Base-by-base conservation (phyloP, 2,797 vertebrate genomes). In the Rhinella marina region DNA sequence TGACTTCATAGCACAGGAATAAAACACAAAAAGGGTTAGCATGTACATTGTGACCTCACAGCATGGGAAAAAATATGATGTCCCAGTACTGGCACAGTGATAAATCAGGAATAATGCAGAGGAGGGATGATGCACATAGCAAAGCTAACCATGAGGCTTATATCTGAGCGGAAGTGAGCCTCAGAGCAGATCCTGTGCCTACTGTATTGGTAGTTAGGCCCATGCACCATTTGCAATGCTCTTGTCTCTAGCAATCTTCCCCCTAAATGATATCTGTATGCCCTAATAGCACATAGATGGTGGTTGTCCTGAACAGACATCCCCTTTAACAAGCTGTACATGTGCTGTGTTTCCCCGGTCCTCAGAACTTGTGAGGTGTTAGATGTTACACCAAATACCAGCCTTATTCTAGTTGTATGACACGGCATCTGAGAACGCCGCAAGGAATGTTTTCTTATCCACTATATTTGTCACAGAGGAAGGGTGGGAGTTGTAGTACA, bases 401-500 rank as follows among this genome's bases (percentile, higher is more conserved):
- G 41, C 6, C 73, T 52, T 50, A 75, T 75, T 76, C 50, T 76
- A 52, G 73, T 50, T 7, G 10, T 41, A 12, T 72, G 27, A 70
- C 25, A 75, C 41, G 9, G 41, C 72, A 75, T 50, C 32, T 0
- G 32, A 50, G 32, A 48, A 75, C 32, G 23, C 8, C 73, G 25
- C 62, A 52, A 10, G 17, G 23, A 82, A 62, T 66, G 32, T 50
- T 27, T 82, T 66, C 80, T 64, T 66, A 57, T 27, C 62, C 5
- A 9, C 82, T 76, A 23, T 48, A 75, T 84, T 73, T 48, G 57
- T 61, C 52, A 8, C n/a, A 50, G 56, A 84, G 70, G 82, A 84
- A 76, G 72, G 70, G 57, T n/a, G 83, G 56, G 52, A n/a, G 27
- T 76, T 17, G 16, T 27, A 48, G 80, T 10, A 29, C 41, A 52